Evolutionary conservation across 2,888 invertebrate genomes (phyloP), one percentile per base, ranked within the genome.

Genomic region (Sisyra nigra): DNA sequence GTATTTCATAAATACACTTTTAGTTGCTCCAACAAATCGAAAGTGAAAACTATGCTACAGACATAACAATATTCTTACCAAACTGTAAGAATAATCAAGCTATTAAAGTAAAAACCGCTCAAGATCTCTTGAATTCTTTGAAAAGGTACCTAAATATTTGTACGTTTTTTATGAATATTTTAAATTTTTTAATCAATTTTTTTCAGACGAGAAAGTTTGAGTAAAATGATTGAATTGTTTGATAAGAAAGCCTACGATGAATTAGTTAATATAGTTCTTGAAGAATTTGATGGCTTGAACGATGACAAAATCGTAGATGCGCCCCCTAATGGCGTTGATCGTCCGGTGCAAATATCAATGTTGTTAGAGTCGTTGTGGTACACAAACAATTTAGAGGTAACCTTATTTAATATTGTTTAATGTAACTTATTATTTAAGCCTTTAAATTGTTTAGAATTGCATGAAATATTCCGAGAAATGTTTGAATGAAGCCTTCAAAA

Each of bases 401-500:
- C 17, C 17, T 3, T 10, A 10, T 36, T 35, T 3, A 15, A 14
- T 31, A 33, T 34, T 14, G 36, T 40, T 35, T 11, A 41, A 32
- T 38, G 43, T 39, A 40, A 14, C 42, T 34, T 32, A 11, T 31
- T 39, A 34, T 52, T 47, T 15, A 48, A 49, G 33, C 47, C 44
- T 42, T 51, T 54, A 7, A 11, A 35, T 41, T 31, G 63, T 63
- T 9, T 65, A 75, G 47, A 73, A 76, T 37, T 83, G 84, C 54
- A 74, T 83, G 47, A 65, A 75, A 49, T 89, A 86, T 86, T 74
- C 80, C 2, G 78, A 88, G 51, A 74, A 71, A 43, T 81, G 80
- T 53, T 64, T 87, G 15, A 71, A 82, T 55, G 87, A 87, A 63
- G 70, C 80, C 2, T 65, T 85, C 41, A 71, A 73, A 41, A 73